These are phyloP conservation scores for Accipiter cooperii DNA, from an alignment of 2,113 vertebrate species.

Conservation along the genomic window DNA sequence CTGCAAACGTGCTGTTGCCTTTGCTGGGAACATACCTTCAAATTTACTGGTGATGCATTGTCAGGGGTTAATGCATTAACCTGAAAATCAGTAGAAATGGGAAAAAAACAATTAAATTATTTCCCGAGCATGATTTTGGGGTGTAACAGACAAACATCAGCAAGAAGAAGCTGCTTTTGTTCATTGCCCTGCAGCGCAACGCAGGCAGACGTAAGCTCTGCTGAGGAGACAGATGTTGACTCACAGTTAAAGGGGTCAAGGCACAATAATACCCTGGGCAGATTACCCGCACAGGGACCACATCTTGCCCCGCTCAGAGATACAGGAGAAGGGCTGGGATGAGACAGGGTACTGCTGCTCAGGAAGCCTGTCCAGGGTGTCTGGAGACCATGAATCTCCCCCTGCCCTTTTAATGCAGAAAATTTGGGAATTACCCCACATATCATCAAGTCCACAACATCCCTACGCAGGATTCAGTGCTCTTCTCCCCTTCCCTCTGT, in stretches of 20 bases:
- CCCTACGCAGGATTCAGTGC: not conserved
- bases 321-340: not conserved
- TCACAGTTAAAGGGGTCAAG: not conserved
- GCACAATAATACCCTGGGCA: not conserved
- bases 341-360: not conserved
- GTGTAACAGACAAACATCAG: not conserved
- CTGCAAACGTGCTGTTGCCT: not conserved
- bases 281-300: not conserved
- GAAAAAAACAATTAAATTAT: not conserved
- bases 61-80: not conserved
- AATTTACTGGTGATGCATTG: not conserved
- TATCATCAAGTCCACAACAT: not conserved
- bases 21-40: not conserved
- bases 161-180: not conserved
- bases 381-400: not conserved
- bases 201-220: not conserved
- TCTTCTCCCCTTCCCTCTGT: not conserved
- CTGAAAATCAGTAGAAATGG: not conserved
- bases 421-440: not conserved
- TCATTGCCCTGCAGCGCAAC: fast-evolving
- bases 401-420: not conserved
- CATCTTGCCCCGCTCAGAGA: fast-evolving
- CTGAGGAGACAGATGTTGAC: not conserved
- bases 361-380: not conserved
- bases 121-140: not conserved